Base-by-base conservation (phyloP, 2,113 vertebrate species). In the Aptenodytes forsteri region DNA sequence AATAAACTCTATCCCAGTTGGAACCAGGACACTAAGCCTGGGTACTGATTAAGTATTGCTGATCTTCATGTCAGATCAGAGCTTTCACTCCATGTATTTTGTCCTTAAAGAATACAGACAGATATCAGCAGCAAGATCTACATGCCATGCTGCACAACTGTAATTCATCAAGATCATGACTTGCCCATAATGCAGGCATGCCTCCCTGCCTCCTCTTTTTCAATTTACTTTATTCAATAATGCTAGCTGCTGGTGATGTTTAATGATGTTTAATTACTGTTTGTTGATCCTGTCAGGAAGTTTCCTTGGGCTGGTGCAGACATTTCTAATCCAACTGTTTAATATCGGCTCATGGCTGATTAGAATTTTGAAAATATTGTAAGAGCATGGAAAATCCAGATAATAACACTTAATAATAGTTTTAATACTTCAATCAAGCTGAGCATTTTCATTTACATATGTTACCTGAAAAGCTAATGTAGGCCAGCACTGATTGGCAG, bases 211-310 rank as follows among this genome's bases (percentile, higher is more conserved):
- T 79, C 9, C 29, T 70, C 9, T 56, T 66, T 89, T 83, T 32
- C 6, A 0, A 42, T 91, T 83, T 67, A 58, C 11, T 61, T 84
- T 66, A 83, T 93, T 94, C 71, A 85, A 13, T 92, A 92, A 76
- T 50, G 30, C 56, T 87, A 73, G 64, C 55, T 94, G 52, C 70
- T 0, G 1, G 72, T 88, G 54, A 71, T 93, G 26, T 82, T 94
- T 97, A 92, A 91, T 86, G 70, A 61, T 70, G 16, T 67, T 94
- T 93, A 94, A 90, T 93, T 95, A 71, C 46, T 78, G 14, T 81
- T 85, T 85, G 77, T 85, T 96, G 77, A 92, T 94, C 23, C 59
- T 84, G 81, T 75, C 66, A 76, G 83, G 82, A 89, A 77, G 55
- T 83, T 87, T 94, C 62, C 52, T 77, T 88, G 66, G 58, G 16